Conservation (phyloP, 2,888 invertebrate genomes). For the Clunio marinus region DNA sequence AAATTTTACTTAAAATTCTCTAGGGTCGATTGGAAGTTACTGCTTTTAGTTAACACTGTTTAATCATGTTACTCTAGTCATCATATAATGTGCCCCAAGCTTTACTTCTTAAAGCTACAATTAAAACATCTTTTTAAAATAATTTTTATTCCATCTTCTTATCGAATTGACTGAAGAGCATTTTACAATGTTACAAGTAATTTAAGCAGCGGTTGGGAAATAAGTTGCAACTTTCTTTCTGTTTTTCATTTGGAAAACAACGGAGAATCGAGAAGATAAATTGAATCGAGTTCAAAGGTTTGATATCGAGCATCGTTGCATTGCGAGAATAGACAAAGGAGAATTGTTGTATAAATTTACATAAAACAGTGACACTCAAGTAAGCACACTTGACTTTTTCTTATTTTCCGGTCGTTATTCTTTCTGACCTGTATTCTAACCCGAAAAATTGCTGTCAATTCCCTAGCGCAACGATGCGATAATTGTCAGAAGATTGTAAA, state of each 20-base stretch:
- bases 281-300: neutral
- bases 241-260: neutral
- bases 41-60: no score
- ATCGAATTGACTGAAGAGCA: no score
- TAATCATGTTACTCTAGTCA: no score
- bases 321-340: neutral
- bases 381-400: no score
- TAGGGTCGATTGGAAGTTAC: no score
- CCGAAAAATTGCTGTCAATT: neutral
- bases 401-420: no score
- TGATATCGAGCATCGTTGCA: neutral
- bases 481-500: neutral
- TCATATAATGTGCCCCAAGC: no score
- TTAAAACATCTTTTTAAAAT: no score
- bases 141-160: no score
- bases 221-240: conserved; percentile 17
- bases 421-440: neutral
- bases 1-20: no score
- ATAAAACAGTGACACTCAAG: neutral
- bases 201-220: conserved; percentile 26
- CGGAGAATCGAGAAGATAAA: neutral
- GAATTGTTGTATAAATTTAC: neutral
- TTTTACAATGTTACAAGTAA: no score
- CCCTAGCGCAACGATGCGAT: neutral
- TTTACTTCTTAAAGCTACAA: no score